Percentiles rank a stretch among this genome's conserved stretches.
phyloP scores from a whole-genome alignment of 53 echinoderm and acorn worm species.

The Patiria pectinifera region DNA sequence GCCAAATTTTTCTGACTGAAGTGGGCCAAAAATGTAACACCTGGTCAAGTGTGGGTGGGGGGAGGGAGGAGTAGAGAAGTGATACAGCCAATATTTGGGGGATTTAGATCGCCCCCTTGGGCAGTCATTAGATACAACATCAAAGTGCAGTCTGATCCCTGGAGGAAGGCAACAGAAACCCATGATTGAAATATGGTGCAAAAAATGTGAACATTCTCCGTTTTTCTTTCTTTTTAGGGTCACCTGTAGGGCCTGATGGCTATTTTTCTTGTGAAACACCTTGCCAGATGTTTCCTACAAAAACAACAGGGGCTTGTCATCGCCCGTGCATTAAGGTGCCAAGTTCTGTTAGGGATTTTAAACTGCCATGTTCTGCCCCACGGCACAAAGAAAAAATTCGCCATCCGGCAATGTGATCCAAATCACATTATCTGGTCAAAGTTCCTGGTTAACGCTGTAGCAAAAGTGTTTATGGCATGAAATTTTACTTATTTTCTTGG shows the following conservation, averaged over 20 bases:
- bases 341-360: neutral
- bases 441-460: neutral
- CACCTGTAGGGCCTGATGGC: neutral
- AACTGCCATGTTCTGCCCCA: neutral
- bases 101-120: neutral
- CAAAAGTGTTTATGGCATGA: too few species aligned
- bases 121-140: neutral
- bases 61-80: neutral
- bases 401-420: neutral
- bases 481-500: too few species aligned
- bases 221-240: neutral
- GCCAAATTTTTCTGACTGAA: neutral
- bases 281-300: conserved; percentile 27
- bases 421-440: neutral
- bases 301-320: conserved; percentile 8
- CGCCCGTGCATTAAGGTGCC: neutral
- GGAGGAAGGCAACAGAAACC: neutral
- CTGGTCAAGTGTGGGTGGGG: conserved; percentile 40
- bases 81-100: neutral
- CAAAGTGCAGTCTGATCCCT: neutral
- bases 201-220: neutral
- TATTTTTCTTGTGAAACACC: conserved; percentile 12
- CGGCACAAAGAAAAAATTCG: neutral
- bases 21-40: conserved; percentile 46
- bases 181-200: neutral